Evolutionary conservation across 2,888 invertebrate genomes (phyloP).

Genomic region (Aphodius sticticus): DNA sequence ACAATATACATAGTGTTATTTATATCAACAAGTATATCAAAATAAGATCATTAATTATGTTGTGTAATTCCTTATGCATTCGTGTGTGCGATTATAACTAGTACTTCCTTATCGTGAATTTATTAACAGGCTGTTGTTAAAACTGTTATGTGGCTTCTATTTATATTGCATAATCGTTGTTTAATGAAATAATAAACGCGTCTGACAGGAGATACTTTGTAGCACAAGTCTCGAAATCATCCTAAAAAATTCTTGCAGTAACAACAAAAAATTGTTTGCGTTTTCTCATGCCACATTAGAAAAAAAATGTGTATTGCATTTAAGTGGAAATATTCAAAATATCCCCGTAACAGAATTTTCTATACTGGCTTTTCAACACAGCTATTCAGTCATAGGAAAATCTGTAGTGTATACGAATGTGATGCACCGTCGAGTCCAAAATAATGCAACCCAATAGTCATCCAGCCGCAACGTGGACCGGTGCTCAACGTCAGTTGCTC

Average conservation of each 20-base stretch:
- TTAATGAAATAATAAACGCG: slow-evolving; percentile 4
- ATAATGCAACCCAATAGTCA: not conserved
- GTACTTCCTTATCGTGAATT: not conserved
- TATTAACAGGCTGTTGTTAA: not conserved
- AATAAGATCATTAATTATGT: not conserved
- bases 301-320: not conserved
- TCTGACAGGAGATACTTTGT: not conserved
- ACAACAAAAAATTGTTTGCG: not conserved
- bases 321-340: not conserved
- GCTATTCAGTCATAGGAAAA: not conserved
- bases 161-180: not conserved
- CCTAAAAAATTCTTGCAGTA: not conserved
- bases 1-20: no score
- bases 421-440: not conserved
- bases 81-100: not conserved
- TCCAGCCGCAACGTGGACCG: not conserved
- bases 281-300: not conserved
- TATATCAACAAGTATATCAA: no score
- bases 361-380: not conserved
- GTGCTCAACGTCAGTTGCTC: not conserved
- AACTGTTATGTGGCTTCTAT: not conserved
- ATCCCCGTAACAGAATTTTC: not conserved
- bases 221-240: not conserved
- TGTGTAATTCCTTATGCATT: not conserved
- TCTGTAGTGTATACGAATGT: not conserved